These are phyloP conservation scores for Dolomedes plantarius DNA, from an alignment of 2,888 invertebrate species.

Conservation along the genomic window DNA sequence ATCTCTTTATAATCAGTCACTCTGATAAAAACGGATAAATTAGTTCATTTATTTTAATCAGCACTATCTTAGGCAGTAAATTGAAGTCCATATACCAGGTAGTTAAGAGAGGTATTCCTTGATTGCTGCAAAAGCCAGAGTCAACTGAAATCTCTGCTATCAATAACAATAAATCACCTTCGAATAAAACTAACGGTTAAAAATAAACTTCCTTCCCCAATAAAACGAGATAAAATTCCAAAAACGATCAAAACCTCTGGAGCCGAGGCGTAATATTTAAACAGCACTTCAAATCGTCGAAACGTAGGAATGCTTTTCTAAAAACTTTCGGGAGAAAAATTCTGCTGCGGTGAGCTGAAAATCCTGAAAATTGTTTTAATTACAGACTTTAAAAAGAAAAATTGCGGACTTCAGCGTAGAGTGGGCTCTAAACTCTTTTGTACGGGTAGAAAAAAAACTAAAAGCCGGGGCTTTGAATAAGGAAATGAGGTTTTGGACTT, in stretches of 20 bases:
- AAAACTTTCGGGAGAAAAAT: background rate
- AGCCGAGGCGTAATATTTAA: background rate
- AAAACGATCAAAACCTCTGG: background rate
- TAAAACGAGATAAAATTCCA: background rate
- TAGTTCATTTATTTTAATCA: too few relatives aligned
- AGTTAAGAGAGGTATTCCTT: too few relatives aligned
- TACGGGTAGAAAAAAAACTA: too few relatives aligned
- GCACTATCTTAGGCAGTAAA: too few relatives aligned
- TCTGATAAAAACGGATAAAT: too few relatives aligned
- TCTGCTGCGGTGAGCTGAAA: background rate
- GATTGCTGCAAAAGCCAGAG: too few relatives aligned
- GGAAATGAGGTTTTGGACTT: background rate
- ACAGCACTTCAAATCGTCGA: constrained; percentile 1
- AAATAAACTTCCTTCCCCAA: background rate
- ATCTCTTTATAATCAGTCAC: too few relatives aligned
- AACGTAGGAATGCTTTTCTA: background rate
- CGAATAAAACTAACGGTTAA: background rate
- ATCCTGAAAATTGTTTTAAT: background rate
- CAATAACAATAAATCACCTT: background rate
- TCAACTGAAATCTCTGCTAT: background rate
- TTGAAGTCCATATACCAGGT: too few relatives aligned
- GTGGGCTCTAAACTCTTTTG: too few relatives aligned
- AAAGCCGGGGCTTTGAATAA: too few relatives aligned
- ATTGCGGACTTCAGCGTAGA: too few relatives aligned
- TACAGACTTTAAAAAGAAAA: background rate